Evolutionary conservation across 2,113 vertebrate species (phyloP).

Genomic region (Calyptommatus sinebrachiatus): DNA sequence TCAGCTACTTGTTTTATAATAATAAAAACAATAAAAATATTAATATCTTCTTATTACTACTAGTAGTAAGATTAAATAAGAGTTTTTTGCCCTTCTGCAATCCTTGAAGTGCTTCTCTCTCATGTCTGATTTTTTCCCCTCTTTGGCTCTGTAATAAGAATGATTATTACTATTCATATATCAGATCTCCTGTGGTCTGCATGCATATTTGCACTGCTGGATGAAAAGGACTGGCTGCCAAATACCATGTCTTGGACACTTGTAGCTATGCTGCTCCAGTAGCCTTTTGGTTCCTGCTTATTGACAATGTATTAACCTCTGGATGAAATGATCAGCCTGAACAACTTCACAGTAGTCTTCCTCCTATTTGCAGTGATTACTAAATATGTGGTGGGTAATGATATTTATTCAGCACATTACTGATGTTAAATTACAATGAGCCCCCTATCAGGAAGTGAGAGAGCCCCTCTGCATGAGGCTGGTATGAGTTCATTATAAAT

Average conservation of each 20-base stretch:
- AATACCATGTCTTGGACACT: not conserved
- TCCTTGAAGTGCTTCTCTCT: not conserved
- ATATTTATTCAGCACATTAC: conserved; percentile 48
- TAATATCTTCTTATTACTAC: too few species aligned
- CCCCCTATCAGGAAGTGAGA: conserved; percentile 51
- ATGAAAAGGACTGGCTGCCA: conserved; percentile 27
- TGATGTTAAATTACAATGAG: conserved; percentile 53
- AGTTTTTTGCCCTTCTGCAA: not conserved
- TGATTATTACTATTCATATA: not conserved
- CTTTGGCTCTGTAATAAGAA: not conserved
- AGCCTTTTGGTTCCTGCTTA: not conserved
- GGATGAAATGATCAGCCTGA: conserved; percentile 47
- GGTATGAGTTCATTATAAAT: conserved; percentile 56
- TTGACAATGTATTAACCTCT: conserved; percentile 53
- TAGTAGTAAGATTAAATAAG: too few species aligned
- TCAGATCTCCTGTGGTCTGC: not conserved
- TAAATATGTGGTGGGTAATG: conserved; percentile 25
- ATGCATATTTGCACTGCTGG: not conserved
- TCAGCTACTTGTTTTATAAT: too few species aligned
- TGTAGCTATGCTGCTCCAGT: conserved; percentile 16
- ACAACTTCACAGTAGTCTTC: conserved; percentile 44
- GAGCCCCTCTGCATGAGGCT: conserved; percentile 52
- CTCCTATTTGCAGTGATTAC: conserved; percentile 32
- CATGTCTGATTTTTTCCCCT: not conserved
- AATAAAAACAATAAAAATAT: too few species aligned